Evolutionary conservation across 2,113 vertebrate genomes (phyloP).

Genomic region (Castor canadensis): DNA sequence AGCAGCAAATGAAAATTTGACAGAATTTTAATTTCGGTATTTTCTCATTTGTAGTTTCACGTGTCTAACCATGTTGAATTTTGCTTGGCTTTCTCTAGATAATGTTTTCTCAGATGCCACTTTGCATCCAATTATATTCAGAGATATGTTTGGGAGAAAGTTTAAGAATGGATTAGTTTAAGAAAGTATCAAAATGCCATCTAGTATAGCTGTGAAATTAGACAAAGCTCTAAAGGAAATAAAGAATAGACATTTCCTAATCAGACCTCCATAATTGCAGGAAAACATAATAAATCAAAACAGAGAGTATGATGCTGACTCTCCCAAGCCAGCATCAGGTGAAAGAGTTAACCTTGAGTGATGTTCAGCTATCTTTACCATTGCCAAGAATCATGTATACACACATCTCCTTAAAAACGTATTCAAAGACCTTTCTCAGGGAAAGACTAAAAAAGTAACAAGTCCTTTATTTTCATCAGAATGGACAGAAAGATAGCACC

Average conservation of each 20-base stretch:
- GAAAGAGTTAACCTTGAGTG: rapidly evolving
- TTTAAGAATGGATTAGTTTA: conserved; percentile 8
- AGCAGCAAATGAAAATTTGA: not conserved
- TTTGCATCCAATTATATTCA: not conserved
- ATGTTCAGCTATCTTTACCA: not conserved
- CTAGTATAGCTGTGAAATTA: not conserved
- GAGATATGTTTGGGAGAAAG: not conserved
- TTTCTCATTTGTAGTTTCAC: not conserved
- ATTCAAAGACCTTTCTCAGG: not conserved
- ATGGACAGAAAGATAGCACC: not conserved
- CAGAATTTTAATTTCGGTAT: not conserved
- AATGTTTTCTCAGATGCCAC: not conserved
- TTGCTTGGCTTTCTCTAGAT: not conserved
- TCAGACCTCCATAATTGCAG: not conserved
- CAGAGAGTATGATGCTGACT: not conserved
- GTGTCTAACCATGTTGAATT: not conserved
- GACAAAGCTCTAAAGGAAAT: not conserved
- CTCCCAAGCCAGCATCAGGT: not conserved
- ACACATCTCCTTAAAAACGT: not conserved
- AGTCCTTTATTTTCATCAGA: rapidly evolving
- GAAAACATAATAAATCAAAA: not conserved
- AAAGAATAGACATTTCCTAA: not conserved
- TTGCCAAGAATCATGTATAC: not conserved
- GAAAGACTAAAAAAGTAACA: rapidly evolving
- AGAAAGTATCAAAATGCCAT: not conserved